Conservation (phyloP, 2,113 vertebrate genomes). For the Aphelocoma coerulescens region DNA sequence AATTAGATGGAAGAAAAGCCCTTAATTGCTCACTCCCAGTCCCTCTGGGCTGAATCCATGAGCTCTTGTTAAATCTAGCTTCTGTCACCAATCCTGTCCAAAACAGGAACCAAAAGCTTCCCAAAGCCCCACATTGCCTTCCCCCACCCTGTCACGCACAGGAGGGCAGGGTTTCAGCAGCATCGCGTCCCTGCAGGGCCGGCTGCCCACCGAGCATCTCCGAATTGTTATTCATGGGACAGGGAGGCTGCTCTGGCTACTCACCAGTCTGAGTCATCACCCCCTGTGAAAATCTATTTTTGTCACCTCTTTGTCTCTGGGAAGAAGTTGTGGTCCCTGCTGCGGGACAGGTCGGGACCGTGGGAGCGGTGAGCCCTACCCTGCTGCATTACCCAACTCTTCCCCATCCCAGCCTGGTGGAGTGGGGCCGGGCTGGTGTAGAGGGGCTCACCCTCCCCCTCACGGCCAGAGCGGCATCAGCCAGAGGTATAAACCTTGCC, state of each 20-base stretch:
- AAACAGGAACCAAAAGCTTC: neutral
- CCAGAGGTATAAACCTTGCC: neutral
- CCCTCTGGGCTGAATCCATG: neutral
- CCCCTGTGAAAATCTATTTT: neutral
- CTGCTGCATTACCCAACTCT: accelerated
- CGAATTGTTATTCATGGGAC: neutral
- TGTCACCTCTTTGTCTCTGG: neutral
- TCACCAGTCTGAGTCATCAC: neutral
- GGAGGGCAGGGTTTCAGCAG: neutral
- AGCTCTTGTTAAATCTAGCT: neutral
- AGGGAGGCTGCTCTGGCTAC: neutral
- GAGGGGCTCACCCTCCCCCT: neutral
- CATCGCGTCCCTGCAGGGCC: accelerated
- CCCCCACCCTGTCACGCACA: accelerated
- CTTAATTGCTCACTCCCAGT: accelerated
- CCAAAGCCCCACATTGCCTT: neutral
- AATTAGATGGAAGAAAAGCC: conserved; percentile 7
- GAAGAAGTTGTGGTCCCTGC: neutral
- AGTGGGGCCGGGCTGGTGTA: neutral
- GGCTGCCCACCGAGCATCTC: neutral
- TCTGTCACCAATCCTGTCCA: neutral
- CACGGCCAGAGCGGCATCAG: accelerated
- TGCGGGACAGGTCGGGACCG: neutral
- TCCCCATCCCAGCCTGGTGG: neutral
- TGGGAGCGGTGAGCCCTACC: accelerated